Evolutionary conservation across 2,888 invertebrate species (phyloP).

Genomic region (Agrypnus murinus): DNA sequence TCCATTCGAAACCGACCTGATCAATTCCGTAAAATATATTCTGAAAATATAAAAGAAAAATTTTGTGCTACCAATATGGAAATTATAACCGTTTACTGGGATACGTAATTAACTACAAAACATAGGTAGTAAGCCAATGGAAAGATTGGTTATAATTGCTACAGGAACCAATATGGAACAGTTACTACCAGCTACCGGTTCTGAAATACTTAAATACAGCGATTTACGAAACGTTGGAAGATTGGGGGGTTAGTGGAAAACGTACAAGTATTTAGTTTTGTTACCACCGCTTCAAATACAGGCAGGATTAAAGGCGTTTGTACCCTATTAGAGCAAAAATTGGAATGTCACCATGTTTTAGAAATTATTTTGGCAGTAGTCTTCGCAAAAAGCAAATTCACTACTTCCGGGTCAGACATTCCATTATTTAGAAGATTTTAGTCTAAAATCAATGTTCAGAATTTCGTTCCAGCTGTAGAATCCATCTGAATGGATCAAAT

Average conservation of each 20-base stretch:
- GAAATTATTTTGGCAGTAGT: too few species aligned
- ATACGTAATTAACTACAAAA: background rate
- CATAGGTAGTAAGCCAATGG: background rate
- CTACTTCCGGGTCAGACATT: background rate
- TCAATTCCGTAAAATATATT: background rate
- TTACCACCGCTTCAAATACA: background rate
- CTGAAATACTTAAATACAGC: background rate
- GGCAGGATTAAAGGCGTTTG: too few species aligned
- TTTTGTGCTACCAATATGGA: background rate
- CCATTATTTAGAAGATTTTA: background rate
- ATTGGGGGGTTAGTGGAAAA: background rate
- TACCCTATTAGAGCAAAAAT: too few species aligned
- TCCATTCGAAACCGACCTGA: background rate
- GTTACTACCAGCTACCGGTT: background rate
- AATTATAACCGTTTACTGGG: background rate
- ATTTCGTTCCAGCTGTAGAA: conserved; percentile 6
- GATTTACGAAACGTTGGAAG: background rate
- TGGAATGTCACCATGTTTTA: too few species aligned
- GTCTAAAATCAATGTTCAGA: background rate
- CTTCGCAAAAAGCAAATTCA: too few species aligned
- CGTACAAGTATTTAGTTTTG: background rate
- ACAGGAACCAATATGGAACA: conserved; percentile 4
- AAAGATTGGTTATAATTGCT: conserved; percentile 10
- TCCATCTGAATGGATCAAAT: too few species aligned
- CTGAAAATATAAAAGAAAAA: background rate